Evolutionary conservation across 2,113 vertebrate species (phyloP).

Genomic region (Hippocampus guttulatus): DNA sequence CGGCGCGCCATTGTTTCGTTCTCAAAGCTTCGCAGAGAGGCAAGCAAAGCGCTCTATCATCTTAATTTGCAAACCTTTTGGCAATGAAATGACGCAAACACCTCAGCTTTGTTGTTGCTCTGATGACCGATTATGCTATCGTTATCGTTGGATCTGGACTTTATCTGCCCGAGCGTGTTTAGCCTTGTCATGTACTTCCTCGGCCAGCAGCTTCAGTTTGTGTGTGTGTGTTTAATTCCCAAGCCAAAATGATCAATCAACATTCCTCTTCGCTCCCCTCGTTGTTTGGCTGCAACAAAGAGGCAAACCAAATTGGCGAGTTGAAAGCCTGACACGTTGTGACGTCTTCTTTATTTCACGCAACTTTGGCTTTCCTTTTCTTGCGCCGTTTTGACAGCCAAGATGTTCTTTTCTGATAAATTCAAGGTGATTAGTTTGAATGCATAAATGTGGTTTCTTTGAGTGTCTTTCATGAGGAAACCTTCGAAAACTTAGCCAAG

Average conservation of each 20-base stretch:
- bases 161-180: conserved; percentile 5
- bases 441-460: neutral
- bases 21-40: neutral
- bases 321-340: neutral
- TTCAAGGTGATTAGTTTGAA: neutral
- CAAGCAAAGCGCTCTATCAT: conserved; percentile 11
- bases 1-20: conserved; percentile 6
- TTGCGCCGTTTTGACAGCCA: neutral
- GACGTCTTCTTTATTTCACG: neutral
- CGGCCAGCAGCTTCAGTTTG: neutral
- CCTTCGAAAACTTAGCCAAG: neutral
- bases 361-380: neutral
- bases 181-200: conserved; percentile 8
- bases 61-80: conserved; percentile 4
- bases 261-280: conserved; percentile 9
- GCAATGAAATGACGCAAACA: neutral
- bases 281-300: conserved; percentile 8
- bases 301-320: conserved; percentile 1
- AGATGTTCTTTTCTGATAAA: neutral
- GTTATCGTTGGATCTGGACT: conserved; percentile 7
- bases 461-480: neutral
- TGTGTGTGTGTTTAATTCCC: conserved; percentile 16
- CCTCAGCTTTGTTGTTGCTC: neutral
- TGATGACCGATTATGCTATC: conserved; percentile 16
- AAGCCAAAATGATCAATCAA: conserved; percentile 33